Percentiles rank a stretch among this genome's conserved stretches.
Conservation (phyloP, 2,797 vertebrate genomes). For the Cheirogaleus major region DNA sequence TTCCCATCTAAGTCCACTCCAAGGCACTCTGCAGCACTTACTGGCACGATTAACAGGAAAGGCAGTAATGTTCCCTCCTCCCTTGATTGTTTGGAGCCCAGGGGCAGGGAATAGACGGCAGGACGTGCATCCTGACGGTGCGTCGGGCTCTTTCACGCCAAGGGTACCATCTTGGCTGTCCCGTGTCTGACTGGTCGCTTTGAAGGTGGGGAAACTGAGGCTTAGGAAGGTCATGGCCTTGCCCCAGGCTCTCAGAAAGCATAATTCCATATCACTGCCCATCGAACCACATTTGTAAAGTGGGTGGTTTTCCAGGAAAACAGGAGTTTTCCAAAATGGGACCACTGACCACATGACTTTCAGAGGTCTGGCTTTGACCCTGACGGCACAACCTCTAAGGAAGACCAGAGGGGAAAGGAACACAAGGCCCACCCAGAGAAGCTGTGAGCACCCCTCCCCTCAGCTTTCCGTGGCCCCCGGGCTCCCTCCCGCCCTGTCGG, state of each 20-base stretch:
- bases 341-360: not conserved
- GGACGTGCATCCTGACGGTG: fast-evolving
- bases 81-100: not conserved
- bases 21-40: not conserved
- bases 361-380: not conserved
- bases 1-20: not conserved
- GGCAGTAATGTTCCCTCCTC: not conserved
- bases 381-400: not conserved
- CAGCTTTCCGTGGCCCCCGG: fast-evolving
- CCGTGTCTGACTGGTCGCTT: fast-evolving
- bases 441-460: fast-evolving
- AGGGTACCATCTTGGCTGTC: not conserved
- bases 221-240: not conserved
- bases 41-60: not conserved
- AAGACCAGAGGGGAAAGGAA: not conserved
- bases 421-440: too few species aligned
- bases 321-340: not conserved
- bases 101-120: not conserved
- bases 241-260: not conserved
- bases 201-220: not conserved
- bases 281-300: not conserved
- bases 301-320: not conserved
- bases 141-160: fast-evolving
- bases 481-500: not conserved
- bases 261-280: not conserved